phyloP scores from a whole-genome alignment of 30 jellyfish, hydroid and myxozoan genomes.

The Rhopilema esculentum region DNA sequence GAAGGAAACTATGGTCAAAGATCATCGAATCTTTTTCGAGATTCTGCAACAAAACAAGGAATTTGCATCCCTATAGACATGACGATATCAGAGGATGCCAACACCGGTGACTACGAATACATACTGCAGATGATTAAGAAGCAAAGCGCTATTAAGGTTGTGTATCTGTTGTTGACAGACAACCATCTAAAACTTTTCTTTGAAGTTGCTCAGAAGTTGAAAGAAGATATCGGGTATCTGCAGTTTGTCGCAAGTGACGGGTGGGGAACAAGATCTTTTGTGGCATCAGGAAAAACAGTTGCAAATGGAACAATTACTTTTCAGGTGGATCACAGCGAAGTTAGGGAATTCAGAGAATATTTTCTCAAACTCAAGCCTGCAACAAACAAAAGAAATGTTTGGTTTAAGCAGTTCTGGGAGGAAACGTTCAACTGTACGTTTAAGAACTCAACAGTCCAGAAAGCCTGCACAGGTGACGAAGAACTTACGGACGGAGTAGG shows the following conservation, averaged over 20 bases:
- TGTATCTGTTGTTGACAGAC: constrained; percentile 60
- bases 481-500: constrained; percentile 64
- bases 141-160: constrained; percentile 30
- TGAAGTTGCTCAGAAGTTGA: constrained; percentile 32
- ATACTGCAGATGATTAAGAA: constrained; percentile 17
- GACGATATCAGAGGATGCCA: constrained; percentile 28
- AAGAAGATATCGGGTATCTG: constrained; percentile 19
- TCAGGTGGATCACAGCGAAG: constrained; percentile 55
- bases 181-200: constrained; percentile 33
- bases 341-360: constrained; percentile 64
- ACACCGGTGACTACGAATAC: background rate
- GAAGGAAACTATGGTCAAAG: constrained; percentile 75
- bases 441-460: background rate
- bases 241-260: constrained; percentile 72
- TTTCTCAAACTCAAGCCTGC: constrained; percentile 51
- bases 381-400: constrained; percentile 35
- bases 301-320: constrained; percentile 72
- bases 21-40: constrained; percentile 48
- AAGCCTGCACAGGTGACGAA: constrained; percentile 64
- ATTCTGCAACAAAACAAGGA: constrained; percentile 34
- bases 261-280: constrained; percentile 62
- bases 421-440: constrained; percentile 61
- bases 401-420: constrained; percentile 78
- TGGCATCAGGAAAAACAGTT: constrained; percentile 27
- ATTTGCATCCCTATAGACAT: constrained; percentile 69